phyloP scores from a whole-genome alignment of 2,888 invertebrate species.

The Drosophila prolongata region DNA sequence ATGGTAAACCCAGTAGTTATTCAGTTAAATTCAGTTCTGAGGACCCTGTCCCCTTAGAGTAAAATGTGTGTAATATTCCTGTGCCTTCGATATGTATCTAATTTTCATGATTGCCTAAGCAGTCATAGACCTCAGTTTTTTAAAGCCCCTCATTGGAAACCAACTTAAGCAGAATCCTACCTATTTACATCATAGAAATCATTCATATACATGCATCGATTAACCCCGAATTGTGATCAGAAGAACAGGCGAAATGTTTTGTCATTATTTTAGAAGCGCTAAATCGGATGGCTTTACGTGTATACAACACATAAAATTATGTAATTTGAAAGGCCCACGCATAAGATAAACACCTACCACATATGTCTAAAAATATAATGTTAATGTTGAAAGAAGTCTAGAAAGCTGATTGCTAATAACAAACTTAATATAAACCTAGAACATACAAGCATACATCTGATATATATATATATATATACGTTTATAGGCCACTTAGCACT shows the following conservation, averaged over 20 bases:
- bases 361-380: slow-evolving; percentile 21
- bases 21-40: slow-evolving; percentile 37
- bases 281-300: slow-evolving; percentile 8
- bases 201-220: slow-evolving; percentile 17
- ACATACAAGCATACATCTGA: slow-evolving; percentile 26
- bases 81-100: slow-evolving; percentile 64
- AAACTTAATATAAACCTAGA: slow-evolving; percentile 15
- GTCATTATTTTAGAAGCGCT: slow-evolving; percentile 8
- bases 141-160: slow-evolving; percentile 14
- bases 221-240: slow-evolving; percentile 32
- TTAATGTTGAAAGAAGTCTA: slow-evolving; percentile 27
- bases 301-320: background rate
- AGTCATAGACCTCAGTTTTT: slow-evolving; percentile 6
- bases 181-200: slow-evolving; percentile 26
- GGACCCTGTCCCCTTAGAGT: slow-evolving; percentile 6
- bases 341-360: slow-evolving; percentile 18
- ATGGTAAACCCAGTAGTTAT: slow-evolving; percentile 20
- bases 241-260: slow-evolving; percentile 3
- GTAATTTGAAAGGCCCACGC: slow-evolving; percentile 4
- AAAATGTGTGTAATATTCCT: slow-evolving; percentile 66
- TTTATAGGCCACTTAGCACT: slow-evolving; percentile 31
- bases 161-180: slow-evolving; percentile 9
- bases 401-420: background rate
- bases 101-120: slow-evolving; percentile 37
- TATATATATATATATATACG: slow-evolving; percentile 16